Evolutionary conservation across 2,797 vertebrate genomes (phyloP), one percentile per base, ranked within the genome.

Genomic region (Pantherophis vulpinus): DNA sequence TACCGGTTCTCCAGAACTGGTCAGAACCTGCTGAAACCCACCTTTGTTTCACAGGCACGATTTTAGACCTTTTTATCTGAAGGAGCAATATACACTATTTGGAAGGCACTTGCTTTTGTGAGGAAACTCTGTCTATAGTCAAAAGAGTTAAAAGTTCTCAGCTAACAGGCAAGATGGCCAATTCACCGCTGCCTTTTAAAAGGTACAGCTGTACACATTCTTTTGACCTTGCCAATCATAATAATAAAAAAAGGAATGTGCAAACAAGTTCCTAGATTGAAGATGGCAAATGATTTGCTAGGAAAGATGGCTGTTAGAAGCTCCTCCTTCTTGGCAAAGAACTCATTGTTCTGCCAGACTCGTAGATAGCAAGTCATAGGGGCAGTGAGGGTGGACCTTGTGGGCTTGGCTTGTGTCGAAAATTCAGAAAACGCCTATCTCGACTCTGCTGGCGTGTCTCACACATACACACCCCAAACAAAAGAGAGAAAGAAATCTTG

Each of bases 251-350:
- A 93, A 87, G 93, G 25, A 90, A 90, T 59, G 93, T 94, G 32
- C 0, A 0, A 93, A 91, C 94, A 95, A 94, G 79, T 60, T 91
- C 88, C 42, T 13, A 92, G 42, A 83, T 90, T 86, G n/a, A 89
- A 42, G 11, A 29, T 94, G 94, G 37, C 37, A 95, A 93, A 91
- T 94, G 90, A 89, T 95, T 94, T 88, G 56, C 86, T 51, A 88
- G 56, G 89, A 60, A 79, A 93, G 13, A 14, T 23, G 7, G 0
- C 90, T 94, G 79, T 91, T 74, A 11, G 61, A n/a, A 63, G 32
- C 32, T 90, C 89, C 89, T 93, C 93, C 89, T 93, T 87, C 86
- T 16, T 87, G 92, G 89, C 32, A 32, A 74, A 70, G 27, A 23
- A 70, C 47, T 10, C 37, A 4, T 23, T 56, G 91, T 66, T 55